These are phyloP conservation scores for Protonemura montana DNA, from an alignment of 2,888 invertebrate species.

Conservation along the genomic window DNA sequence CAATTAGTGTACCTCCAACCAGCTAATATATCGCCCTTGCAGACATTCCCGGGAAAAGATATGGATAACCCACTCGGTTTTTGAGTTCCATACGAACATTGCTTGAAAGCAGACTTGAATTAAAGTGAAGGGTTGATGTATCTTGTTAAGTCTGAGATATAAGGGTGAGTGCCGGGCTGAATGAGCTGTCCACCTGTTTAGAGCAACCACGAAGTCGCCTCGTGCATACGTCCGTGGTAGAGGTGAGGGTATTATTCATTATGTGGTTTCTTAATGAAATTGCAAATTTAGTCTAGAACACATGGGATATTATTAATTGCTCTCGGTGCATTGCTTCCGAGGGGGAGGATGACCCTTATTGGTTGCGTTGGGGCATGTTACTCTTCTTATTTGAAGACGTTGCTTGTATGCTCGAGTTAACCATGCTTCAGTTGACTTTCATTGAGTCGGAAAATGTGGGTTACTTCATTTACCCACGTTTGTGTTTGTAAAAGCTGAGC, in stretches of 20 bases:
- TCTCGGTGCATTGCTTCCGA: background rate
- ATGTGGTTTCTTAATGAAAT: slow-evolving; percentile 7
- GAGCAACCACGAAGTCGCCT: background rate
- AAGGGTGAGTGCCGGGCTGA: background rate
- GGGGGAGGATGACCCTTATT: background rate
- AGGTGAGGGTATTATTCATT: background rate
- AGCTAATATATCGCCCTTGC: background rate
- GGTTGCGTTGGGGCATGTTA: background rate
- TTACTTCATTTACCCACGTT: background rate
- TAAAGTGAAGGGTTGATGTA: background rate
- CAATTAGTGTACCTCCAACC: background rate
- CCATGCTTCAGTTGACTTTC: background rate
- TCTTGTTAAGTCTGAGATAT: background rate
- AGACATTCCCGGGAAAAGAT: background rate
- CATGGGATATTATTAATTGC: background rate
- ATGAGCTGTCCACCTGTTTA: background rate
- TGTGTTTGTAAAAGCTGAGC: no score
- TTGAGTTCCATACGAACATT: background rate
- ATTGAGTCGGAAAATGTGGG: background rate
- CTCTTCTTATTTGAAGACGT: background rate
- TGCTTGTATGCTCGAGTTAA: background rate
- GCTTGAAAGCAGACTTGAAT: background rate
- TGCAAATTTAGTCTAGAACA: background rate
- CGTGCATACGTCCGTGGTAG: background rate
- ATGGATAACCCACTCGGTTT: background rate